Evolutionary conservation across 2,888 invertebrate genomes (phyloP).

Genomic region (Galerucella pusilla): DNA sequence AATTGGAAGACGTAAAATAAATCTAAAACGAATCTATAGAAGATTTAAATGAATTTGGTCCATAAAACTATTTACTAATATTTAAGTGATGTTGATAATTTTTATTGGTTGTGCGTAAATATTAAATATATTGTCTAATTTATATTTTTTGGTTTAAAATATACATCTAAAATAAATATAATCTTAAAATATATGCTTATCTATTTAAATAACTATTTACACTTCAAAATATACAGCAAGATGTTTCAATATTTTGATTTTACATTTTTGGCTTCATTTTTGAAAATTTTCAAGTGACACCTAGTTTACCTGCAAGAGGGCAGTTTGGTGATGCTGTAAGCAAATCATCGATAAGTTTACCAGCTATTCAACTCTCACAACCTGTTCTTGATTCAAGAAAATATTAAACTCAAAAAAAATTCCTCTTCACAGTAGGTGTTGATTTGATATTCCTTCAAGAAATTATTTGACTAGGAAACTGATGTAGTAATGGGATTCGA

Average conservation of each 20-base stretch:
- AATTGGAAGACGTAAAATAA: conserved; percentile 5
- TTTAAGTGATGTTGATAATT: not conserved
- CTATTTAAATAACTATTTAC: conserved; percentile 2
- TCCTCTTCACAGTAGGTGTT: too few relatives aligned
- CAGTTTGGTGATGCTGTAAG: not conserved
- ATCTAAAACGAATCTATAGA: not conserved
- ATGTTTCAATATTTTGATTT: conserved; percentile 4
- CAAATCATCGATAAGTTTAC: not conserved
- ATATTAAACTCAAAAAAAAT: not conserved
- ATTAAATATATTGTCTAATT: not conserved
- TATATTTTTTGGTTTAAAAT: conserved; percentile 1
- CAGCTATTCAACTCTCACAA: not conserved
- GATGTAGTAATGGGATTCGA: too few relatives aligned
- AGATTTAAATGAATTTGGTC: not conserved
- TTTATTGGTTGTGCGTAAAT: not conserved
- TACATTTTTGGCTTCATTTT: not conserved
- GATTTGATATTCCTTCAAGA: too few relatives aligned
- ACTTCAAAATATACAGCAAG: not conserved
- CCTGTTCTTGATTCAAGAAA: not conserved
- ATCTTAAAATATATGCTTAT: not conserved
- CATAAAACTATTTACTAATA: not conserved
- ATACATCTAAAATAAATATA: conserved; percentile 2
- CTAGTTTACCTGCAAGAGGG: not conserved
- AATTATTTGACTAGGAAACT: too few relatives aligned
- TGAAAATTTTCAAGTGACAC: conserved; percentile 3